These are phyloP conservation scores for Siniperca undulata DNA, from an alignment of 2,797 vertebrate species.

Conservation along the genomic window DNA sequence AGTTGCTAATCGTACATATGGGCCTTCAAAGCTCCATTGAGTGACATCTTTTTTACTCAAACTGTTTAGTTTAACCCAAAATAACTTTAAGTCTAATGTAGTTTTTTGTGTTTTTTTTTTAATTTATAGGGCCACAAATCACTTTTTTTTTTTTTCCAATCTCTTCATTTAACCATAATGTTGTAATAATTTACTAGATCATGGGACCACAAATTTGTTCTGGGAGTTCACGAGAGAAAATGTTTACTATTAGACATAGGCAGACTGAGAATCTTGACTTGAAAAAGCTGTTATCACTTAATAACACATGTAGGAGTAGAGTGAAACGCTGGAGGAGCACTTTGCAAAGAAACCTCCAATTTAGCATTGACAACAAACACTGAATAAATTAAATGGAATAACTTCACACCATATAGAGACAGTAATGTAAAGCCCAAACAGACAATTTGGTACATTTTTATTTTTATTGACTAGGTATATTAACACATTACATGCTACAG, in stretches of 20 bases:
- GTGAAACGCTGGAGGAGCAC: neutral
- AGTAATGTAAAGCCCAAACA: conserved; percentile 11
- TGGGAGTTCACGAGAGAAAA: neutral
- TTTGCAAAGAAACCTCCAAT: neutral
- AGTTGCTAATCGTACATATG: neutral
- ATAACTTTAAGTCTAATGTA: neutral
- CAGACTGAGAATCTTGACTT: neutral
- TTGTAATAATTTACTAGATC: neutral
- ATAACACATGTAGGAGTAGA: neutral
- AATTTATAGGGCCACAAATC: neutral
- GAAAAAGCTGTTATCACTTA: neutral
- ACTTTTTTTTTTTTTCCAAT: neutral
- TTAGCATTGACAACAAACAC: neutral
- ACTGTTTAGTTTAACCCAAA: neutral
- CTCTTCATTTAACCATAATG: neutral
- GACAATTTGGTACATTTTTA: conserved; percentile 83
- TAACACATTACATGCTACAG: conserved; percentile 93
- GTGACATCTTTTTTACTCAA: neutral
- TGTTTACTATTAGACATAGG: neutral
- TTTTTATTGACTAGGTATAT: conserved; percentile 93
- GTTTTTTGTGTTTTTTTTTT: neutral
- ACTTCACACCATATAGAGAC: neutral
- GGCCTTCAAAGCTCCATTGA: too few relatives aligned
- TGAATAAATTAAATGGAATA: neutral
- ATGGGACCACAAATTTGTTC: neutral